Evolutionary conservation across 1,140 invertebrate species (phyloP).

Genomic region (Phthorimaea operculella): DNA sequence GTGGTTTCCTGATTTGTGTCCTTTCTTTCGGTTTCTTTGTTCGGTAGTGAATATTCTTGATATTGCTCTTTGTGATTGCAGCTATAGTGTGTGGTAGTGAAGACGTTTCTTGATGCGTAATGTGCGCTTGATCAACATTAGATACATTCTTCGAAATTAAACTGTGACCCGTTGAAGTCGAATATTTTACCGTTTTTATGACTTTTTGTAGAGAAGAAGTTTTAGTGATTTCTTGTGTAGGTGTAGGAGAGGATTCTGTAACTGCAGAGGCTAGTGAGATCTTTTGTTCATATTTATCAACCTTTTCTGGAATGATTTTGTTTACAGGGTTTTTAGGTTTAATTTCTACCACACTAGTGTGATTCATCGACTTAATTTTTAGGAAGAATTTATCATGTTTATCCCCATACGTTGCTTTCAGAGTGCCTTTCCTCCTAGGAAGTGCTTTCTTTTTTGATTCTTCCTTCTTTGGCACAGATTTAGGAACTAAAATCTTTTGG

Average conservation of each 20-base stretch:
- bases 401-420: conserved; percentile 65
- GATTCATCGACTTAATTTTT: conserved; percentile 29
- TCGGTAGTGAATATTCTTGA: conserved; percentile 46
- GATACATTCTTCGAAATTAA: background rate
- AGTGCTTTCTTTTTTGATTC: conserved; percentile 53
- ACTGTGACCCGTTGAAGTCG: background rate
- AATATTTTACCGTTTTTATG: background rate
- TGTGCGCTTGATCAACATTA: background rate
- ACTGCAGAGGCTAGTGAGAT: background rate
- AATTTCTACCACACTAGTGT: background rate
- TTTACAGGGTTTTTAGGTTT: background rate
- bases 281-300: background rate
- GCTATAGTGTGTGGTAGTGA: conserved; percentile 38
- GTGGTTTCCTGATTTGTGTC: conserved; percentile 49
- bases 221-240: background rate
- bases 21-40: conserved; percentile 51
- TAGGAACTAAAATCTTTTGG: conserved; percentile 34
- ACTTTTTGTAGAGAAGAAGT: background rate
- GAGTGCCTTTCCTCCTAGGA: conserved; percentile 59
- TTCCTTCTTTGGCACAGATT: conserved; percentile 34
- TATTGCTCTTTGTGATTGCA: conserved; percentile 52
- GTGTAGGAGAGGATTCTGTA: background rate
- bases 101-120: conserved; percentile 20
- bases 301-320: background rate
- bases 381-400: conserved; percentile 59